Percentiles rank a stretch among this genome's conserved stretches.
Conservation (phyloP, 2,113 vertebrate genomes). For the Festucalex cinctus region DNA sequence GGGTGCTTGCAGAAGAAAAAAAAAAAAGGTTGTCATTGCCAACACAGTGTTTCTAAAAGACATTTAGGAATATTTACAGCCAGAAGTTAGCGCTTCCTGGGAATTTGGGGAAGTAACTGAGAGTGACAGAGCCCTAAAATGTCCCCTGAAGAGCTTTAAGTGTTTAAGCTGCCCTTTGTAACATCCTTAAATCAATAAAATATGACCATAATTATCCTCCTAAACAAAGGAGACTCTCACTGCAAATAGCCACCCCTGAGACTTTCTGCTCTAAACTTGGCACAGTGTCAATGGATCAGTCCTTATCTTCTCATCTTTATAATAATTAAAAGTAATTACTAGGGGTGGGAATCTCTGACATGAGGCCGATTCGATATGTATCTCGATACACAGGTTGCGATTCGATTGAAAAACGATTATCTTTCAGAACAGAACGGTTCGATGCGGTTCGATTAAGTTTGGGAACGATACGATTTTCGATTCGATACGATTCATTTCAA, state of each 20-base stretch:
- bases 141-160: constrained; percentile 8
- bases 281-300: background rate
- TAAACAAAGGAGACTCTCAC: background rate
- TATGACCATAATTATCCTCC: constrained; percentile 5
- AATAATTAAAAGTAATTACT: background rate
- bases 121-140: background rate
- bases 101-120: constrained; percentile 3
- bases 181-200: constrained; percentile 5
- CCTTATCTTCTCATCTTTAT: background rate
- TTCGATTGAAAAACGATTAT: too few species aligned
- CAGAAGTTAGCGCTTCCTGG: constrained; percentile 7
- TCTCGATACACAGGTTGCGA: too few species aligned
- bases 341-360: too few species aligned
- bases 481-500: too few species aligned
- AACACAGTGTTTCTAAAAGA: constrained; percentile 13
- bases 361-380: too few species aligned
- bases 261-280: background rate
- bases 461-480: too few species aligned
- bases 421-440: too few species aligned
- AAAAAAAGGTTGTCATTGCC: constrained; percentile 22
- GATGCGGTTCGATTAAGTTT: too few species aligned
- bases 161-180: constrained; percentile 8
- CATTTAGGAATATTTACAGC: constrained; percentile 46
- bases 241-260: background rate
- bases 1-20: constrained; percentile 14